These are phyloP conservation scores for Nibea albiflora DNA, from an alignment of 2,113 vertebrate species.

Conservation along the genomic window DNA sequence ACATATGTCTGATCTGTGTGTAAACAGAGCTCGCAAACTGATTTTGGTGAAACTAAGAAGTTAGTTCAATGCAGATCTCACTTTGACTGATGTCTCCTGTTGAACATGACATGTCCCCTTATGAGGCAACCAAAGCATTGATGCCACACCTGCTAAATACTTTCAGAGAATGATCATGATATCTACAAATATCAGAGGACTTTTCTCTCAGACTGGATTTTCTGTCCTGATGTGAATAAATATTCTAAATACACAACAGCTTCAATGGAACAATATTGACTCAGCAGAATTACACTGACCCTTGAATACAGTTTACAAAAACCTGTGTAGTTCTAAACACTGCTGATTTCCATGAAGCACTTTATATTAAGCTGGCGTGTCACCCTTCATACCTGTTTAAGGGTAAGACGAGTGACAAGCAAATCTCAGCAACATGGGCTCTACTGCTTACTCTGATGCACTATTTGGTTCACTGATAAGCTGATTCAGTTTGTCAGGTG, in stretches of 20 bases:
- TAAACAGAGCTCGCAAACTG: neutral
- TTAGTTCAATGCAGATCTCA: neutral
- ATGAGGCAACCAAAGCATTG: neutral
- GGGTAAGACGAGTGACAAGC: slow-evolving; percentile 31
- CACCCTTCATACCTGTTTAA: slow-evolving; percentile 37
- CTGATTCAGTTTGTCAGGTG: slow-evolving; percentile 46
- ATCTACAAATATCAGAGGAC: neutral
- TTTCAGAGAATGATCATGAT: neutral
- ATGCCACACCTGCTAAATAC: neutral
- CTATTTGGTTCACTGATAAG: slow-evolving; percentile 9
- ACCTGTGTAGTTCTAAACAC: neutral
- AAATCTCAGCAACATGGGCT: slow-evolving; percentile 17
- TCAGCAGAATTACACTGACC: neutral
- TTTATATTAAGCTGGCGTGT: slow-evolving; percentile 22
- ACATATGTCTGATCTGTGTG: no score
- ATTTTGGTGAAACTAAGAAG: neutral
- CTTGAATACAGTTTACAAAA: neutral
- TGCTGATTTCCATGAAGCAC: slow-evolving; percentile 2
- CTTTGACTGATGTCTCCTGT: neutral
- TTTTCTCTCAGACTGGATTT: neutral
- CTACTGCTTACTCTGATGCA: neutral
- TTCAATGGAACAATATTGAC: no score
- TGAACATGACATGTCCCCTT: neutral
- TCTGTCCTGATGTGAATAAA: neutral
- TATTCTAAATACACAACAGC: slow-evolving; percentile 10